Percentiles rank a stretch among this genome's conserved stretches.
These are phyloP conservation scores for Stramonita haemastoma DNA, from an alignment of 2,888 invertebrate species.

Conservation along the genomic window DNA sequence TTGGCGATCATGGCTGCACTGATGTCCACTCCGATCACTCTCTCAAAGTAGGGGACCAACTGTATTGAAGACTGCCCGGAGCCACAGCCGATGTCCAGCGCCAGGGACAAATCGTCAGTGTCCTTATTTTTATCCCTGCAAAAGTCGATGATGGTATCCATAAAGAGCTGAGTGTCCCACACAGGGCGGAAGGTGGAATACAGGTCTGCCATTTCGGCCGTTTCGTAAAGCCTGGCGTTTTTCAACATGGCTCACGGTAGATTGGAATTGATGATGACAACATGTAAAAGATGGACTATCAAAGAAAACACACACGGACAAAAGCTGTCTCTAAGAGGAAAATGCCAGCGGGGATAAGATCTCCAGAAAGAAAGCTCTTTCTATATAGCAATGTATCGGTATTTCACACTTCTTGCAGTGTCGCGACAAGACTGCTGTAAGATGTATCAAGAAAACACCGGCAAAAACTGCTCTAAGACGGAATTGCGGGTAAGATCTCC, in stretches of 20 bases:
- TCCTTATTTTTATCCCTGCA: conserved; percentile 14
- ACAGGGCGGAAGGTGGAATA: conserved; percentile 26
- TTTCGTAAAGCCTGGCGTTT: background rate
- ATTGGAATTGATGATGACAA: too few relatives aligned
- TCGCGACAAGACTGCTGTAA: too few relatives aligned
- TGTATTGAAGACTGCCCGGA: conserved; percentile 79
- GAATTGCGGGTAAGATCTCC: too few relatives aligned
- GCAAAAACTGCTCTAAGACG: too few relatives aligned
- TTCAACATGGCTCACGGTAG: background rate
- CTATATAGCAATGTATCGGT: too few relatives aligned
- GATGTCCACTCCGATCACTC: conserved; percentile 78
- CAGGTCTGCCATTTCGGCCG: background rate
- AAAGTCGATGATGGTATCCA: conserved; percentile 6
- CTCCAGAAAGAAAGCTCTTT: too few relatives aligned
- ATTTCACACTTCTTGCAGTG: too few relatives aligned
- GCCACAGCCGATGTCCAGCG: conserved; percentile 74
- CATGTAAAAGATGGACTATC: too few relatives aligned
- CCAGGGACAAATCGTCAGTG: background rate
- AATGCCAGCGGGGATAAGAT: too few relatives aligned
- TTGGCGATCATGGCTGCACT: conserved; percentile 76
- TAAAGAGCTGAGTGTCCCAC: background rate
- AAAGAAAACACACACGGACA: too few relatives aligned
- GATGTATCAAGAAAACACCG: too few relatives aligned
- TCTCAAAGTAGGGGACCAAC: conserved; percentile 76
- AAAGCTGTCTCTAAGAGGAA: too few relatives aligned